These are phyloP conservation scores for Pachyuromys duprasi DNA, from an alignment of 2,797 vertebrate species.

Conservation along the genomic window DNA sequence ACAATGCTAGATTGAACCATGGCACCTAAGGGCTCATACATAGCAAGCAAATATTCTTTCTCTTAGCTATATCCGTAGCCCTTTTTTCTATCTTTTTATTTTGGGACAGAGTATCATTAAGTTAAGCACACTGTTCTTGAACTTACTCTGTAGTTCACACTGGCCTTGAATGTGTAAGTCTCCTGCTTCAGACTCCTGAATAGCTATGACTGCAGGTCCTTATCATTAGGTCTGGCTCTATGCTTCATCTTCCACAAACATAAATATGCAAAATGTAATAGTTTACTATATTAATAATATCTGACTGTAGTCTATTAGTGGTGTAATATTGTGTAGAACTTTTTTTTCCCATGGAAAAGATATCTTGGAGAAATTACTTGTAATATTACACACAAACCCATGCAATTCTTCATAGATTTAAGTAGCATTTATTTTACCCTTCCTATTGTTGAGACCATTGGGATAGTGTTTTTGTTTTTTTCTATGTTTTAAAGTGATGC, in stretches of 20 bases:
- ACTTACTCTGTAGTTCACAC: not conserved
- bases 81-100: not conserved
- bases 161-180: not conserved
- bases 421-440: not conserved
- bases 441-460: not conserved
- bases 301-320: not conserved
- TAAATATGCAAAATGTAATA: not conserved
- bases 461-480: not conserved
- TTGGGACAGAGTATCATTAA: not conserved
- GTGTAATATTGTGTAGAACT: not conserved
- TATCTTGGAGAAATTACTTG: not conserved
- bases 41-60: not conserved
- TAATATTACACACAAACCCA: not conserved
- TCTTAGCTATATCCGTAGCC: not conserved
- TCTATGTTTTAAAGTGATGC: slow-evolving; percentile 18
- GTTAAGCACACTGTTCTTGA: not conserved
- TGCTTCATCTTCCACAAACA: not conserved
- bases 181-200: not conserved
- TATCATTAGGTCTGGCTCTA: not conserved
- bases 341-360: slow-evolving; percentile 11
- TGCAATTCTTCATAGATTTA: not conserved
- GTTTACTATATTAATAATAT: not conserved
- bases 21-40: not conserved
- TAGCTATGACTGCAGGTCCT: not conserved
- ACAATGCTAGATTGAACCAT: not conserved